Conservation (phyloP, 2,888 invertebrate genomes). For the Heteropelma amictum region DNA sequence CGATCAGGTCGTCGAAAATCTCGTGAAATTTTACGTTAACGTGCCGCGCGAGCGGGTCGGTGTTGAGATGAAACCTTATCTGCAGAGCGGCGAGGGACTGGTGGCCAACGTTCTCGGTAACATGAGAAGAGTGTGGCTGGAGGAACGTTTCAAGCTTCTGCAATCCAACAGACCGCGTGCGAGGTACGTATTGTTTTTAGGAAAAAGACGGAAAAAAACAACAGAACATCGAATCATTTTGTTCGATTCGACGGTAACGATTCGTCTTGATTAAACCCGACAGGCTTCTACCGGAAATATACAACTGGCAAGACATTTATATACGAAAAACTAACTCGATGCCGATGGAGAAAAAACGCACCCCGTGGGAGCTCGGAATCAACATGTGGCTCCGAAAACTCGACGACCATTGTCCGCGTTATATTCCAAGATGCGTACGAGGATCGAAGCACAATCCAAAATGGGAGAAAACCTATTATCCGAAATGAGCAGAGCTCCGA, state of each 20-base stretch:
- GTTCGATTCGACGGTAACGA: background rate
- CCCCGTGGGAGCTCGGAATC: conserved; percentile 85
- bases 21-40: conserved; percentile 88
- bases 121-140: conserved; percentile 85
- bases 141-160: conserved; percentile 84
- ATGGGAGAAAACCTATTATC: conserved; percentile 85
- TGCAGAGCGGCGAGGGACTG: conserved; percentile 81
- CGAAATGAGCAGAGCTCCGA: conserved; percentile 72
- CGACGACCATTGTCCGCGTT: conserved; percentile 83
- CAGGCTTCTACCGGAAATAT: conserved; percentile 83
- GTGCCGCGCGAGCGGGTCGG: conserved; percentile 82
- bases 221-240: background rate
- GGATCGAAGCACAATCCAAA: conserved; percentile 79
- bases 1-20: conserved; percentile 85
- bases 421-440: conserved; percentile 85
- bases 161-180: conserved; percentile 84
- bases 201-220: background rate
- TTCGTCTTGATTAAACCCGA: background rate
- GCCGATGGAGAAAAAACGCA: conserved; percentile 83
- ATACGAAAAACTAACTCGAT: conserved; percentile 85
- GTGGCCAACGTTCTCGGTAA: conserved; percentile 84
- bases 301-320: conserved; percentile 91
- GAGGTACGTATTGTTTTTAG: conserved; percentile 60
- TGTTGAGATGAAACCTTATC: conserved; percentile 86
- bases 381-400: conserved; percentile 83